Conservation (phyloP, 2,797 vertebrate genomes). For the Lophotriccus pileatus region DNA sequence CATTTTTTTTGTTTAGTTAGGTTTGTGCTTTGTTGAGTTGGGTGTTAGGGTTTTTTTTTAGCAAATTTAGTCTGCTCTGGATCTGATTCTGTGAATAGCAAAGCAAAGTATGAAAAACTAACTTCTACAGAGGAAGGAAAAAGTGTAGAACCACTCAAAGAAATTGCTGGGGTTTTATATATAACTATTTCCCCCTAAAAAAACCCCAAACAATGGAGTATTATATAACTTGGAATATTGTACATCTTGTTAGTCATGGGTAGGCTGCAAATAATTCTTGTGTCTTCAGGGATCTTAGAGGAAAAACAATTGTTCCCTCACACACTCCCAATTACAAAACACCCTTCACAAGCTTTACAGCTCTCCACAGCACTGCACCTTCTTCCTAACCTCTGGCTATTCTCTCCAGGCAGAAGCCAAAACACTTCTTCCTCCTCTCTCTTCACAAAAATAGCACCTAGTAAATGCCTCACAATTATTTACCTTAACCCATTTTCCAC, state of each 20-base stretch:
- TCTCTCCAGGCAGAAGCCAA: not conserved
- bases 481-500: not conserved
- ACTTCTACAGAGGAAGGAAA: rapidly evolving
- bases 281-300: not conserved
- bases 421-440: not conserved
- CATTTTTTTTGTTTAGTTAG: not conserved
- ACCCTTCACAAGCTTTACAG: not conserved
- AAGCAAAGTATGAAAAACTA: not conserved
- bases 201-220: not conserved
- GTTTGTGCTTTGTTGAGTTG: not conserved
- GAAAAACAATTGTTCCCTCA: not conserved
- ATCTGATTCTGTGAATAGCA: not conserved
- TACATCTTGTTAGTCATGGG: not conserved
- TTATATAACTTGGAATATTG: not conserved
- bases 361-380: rapidly evolving
- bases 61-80: not conserved
- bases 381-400: not conserved
- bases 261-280: not conserved
- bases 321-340: rapidly evolving
- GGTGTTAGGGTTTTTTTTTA: not conserved
- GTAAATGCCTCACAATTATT: not conserved
- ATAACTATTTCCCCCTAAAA: not conserved
- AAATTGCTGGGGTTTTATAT: not conserved
- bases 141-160: not conserved
- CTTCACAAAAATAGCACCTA: not conserved